Conservation (phyloP, 2,888 invertebrate species). For the Rhagonycha lutea region DNA sequence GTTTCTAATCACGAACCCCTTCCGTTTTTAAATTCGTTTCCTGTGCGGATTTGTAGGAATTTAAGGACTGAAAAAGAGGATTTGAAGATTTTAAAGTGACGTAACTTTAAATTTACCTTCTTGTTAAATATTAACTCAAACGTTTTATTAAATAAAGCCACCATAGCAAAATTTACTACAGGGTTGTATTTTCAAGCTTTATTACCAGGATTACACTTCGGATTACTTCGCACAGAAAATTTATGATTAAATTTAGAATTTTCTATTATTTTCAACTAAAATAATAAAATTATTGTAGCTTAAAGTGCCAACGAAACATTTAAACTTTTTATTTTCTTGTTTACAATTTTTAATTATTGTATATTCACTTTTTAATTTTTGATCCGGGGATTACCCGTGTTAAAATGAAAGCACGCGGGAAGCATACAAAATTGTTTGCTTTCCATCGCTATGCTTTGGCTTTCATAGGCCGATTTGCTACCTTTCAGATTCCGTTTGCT, state of each 20-base stretch:
- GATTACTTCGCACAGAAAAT: not conserved
- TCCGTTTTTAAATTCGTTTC: slow-evolving; percentile 14
- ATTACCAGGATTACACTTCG: not conserved
- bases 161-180: not conserved
- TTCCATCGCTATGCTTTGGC: not conserved
- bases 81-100: slow-evolving; percentile 8
- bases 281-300: not conserved
- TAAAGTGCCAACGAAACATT: no score
- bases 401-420: not conserved
- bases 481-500: not conserved
- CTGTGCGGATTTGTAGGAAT: slow-evolving; percentile 26
- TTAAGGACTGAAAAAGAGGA: slow-evolving; percentile 14
- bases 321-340: no score
- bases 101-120: not conserved
- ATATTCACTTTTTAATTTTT: not conserved
- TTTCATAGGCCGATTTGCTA: not conserved
- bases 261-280: not conserved
- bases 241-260: not conserved
- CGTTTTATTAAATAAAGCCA: not conserved
- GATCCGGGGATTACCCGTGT: not conserved
- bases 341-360: not conserved
- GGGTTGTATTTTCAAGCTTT: not conserved
- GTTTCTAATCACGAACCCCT: slow-evolving; percentile 40
- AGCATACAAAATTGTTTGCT: not conserved
- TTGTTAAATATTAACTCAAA: not conserved